These are phyloP conservation scores for Bubo bubo DNA, from an alignment of 2,113 vertebrate species.

Conservation along the genomic window DNA sequence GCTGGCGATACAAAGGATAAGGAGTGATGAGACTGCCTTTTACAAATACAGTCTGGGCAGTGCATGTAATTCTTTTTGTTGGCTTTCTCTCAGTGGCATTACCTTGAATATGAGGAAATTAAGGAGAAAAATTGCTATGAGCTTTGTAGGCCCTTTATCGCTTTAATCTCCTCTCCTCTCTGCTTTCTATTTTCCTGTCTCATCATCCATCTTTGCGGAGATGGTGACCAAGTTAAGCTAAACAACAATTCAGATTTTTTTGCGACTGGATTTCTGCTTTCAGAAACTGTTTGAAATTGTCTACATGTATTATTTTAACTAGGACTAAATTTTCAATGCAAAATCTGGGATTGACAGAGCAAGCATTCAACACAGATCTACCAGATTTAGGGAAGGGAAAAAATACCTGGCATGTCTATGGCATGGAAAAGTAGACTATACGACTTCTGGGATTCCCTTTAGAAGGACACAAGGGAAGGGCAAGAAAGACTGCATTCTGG, in stretches of 20 bases:
- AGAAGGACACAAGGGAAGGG: background rate
- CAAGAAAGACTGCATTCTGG: background rate
- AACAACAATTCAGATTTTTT: slow-evolving; percentile 1
- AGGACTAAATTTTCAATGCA: background rate
- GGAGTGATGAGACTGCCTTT: background rate
- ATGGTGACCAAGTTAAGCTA: slow-evolving; percentile 3
- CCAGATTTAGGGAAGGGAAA: background rate
- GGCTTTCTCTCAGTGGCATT: slow-evolving; percentile 1
- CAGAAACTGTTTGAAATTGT: background rate
- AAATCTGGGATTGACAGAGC: background rate
- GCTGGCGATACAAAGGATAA: background rate
- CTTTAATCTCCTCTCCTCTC: slow-evolving; percentile 13
- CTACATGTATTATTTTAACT: background rate
- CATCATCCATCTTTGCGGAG: slow-evolving; percentile 1
- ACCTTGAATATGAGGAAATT: slow-evolving; percentile 46
- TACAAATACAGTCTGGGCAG: slow-evolving; percentile 8
- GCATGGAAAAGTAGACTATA: background rate
- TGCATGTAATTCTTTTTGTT: slow-evolving; percentile 1
- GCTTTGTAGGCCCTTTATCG: slow-evolving; percentile 8
- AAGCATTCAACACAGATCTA: background rate
- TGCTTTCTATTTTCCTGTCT: slow-evolving; percentile 4
- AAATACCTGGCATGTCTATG: background rate
- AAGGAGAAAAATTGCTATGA: slow-evolving; percentile 29
- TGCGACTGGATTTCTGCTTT: background rate
- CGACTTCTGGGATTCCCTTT: background rate